These are phyloP conservation scores for Gastracanthus pulcherrimus DNA, from an alignment of 2,888 invertebrate genomes.

Conservation along the genomic window DNA sequence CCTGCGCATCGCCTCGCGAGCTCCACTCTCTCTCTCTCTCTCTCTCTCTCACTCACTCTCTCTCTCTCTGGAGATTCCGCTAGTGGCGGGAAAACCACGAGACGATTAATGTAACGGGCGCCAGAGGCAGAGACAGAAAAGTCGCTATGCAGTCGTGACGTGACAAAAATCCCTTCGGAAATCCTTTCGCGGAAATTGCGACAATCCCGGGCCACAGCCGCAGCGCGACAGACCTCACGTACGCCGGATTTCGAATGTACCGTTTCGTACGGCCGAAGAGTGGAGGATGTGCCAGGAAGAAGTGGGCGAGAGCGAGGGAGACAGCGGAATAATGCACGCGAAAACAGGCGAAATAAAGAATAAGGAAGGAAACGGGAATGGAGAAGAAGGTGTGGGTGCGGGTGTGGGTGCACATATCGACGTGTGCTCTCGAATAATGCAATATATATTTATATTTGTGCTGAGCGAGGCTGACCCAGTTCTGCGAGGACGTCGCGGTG, in stretches of 20 bases:
- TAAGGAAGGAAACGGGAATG: not conserved
- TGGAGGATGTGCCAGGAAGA: no score
- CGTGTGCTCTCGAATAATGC: conserved; percentile 33
- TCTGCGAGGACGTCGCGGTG: not conserved
- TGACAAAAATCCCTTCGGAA: conserved; percentile 52
- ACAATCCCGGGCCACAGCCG: conserved; percentile 22
- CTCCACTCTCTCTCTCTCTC: not conserved
- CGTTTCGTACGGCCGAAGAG: no score
- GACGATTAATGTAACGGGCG: conserved; percentile 50
- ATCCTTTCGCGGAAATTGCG: conserved; percentile 46
- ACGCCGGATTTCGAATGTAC: conserved; percentile 39
- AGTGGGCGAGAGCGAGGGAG: not conserved
- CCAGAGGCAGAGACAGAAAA: not conserved
- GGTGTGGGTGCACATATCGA: not conserved
- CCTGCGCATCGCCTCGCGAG: no score
- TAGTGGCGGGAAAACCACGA: not conserved
- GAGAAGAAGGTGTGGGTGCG: not conserved
- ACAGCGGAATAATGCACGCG: not conserved
- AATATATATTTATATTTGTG: conserved; percentile 61
- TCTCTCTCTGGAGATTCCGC: not conserved
- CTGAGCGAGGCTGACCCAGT: conserved; percentile 9
- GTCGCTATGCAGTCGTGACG: conserved; percentile 47
- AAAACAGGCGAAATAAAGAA: not conserved
- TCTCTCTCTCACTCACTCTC: not conserved
- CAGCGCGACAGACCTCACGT: conserved; percentile 36